Evolutionary conservation across 2,797 vertebrate genomes (phyloP).

Genomic region (Discoglossus pictus): DNA sequence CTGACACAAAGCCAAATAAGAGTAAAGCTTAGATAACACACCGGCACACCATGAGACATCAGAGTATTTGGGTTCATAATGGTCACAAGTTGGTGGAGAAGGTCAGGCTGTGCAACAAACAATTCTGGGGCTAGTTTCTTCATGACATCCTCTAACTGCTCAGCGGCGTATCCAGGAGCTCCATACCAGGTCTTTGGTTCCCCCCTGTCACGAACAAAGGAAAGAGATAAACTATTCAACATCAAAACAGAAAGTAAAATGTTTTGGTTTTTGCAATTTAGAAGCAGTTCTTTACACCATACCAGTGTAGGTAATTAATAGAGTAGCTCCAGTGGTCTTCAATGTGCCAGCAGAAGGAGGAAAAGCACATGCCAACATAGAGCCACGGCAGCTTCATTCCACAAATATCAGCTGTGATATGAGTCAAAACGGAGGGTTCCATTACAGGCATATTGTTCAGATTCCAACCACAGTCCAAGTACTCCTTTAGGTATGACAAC

Average conservation of each 20-base stretch:
- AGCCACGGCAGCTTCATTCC: conserved; percentile 98
- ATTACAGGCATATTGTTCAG: conserved; percentile 98
- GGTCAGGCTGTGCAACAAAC: conserved; percentile 94
- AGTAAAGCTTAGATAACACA: too few relatives aligned
- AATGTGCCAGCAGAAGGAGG: conserved; percentile 98
- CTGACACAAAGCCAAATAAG: too few relatives aligned
- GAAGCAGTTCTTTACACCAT: conserved; percentile 59
- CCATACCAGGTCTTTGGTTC: conserved; percentile 99
- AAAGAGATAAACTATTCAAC: background rate
- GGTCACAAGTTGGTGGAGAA: conserved; percentile 97
- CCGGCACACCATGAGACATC: conserved; percentile 95
- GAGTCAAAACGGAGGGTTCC: conserved; percentile 91
- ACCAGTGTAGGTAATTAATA: conserved; percentile 98
- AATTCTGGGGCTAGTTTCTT: conserved; percentile 95
- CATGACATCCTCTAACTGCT: conserved; percentile 94
- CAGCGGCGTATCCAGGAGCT: conserved; percentile 91
- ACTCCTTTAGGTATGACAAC: conserved; percentile 73
- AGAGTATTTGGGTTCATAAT: conserved; percentile 99
- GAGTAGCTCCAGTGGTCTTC: conserved; percentile 99
- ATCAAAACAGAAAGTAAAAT: background rate
- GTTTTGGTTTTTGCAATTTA: background rate
- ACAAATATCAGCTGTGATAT: conserved; percentile 96
- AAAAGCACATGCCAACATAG: conserved; percentile 99
- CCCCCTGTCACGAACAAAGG: conserved; percentile 76
- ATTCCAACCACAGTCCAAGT: conserved; percentile 96